Evolutionary conservation across 1,140 invertebrate species (phyloP), one percentile per base, ranked within the genome.

Genomic region (Sycobia sp.): DNA sequence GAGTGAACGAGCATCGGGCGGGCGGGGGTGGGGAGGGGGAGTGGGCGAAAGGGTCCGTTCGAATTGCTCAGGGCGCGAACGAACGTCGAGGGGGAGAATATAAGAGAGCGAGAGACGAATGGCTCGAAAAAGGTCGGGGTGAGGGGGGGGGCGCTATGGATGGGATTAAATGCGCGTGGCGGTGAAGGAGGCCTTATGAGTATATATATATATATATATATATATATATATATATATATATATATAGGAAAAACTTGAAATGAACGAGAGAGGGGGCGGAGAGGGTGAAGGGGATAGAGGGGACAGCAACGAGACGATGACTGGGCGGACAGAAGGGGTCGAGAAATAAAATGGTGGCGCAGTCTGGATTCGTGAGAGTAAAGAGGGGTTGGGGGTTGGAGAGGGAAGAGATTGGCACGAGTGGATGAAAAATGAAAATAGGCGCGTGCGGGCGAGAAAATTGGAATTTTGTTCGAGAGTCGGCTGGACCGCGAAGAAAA

Each of bases 341-440:
- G n/a, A 50, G 29, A 36, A 34, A 13, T 18, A 54, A 8, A 25
- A 20, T 3, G 50, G 2, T n/a, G n/a, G n/a, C n/a, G n/a, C n/a
- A n/a, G n/a, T n/a, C n/a, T n/a, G n/a, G n/a, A n/a, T n/a, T n/a
- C n/a, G 13, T 3, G 8, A 16, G 22, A 9, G 14, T 22, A 41
- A 49, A 46, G 32, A 29, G 20, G 27, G 36, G 32, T 18, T 34
- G n/a, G n/a, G 53, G 16, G 25, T 8, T 3, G 13, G 18, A n/a
- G n/a, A 7, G 14, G 7, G 27, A 54, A 54, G n/a, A n/a, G n/a
- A n/a, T n/a, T 16, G 38, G 22, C 16, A 27, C 27, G 41, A 41
- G 41, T 3, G 16, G 41, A 44, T 53, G 59, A 54, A 54, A 54
- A 62, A 62, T 62, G 50, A 54, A 62, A 54, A 62, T 27, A 32